A percentile compares a stretch with the other conserved stretches of the same genome.
Conservation (phyloP, 2,888 invertebrate genomes). For the Iselma pallidipennis region DNA sequence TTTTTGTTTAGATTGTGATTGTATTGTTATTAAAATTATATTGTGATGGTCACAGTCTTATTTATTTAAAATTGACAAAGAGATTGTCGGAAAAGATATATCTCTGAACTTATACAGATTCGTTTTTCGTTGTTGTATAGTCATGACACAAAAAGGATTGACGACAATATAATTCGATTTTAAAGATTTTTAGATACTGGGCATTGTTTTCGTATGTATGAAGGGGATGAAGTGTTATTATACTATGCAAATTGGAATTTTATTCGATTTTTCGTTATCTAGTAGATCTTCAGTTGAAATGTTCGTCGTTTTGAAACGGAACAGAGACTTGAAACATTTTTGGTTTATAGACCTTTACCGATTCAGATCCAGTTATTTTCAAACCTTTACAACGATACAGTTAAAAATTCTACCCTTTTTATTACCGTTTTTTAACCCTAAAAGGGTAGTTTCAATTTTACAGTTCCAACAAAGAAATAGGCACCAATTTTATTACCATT, state of each 20-base stretch:
- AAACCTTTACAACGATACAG: too few species aligned
- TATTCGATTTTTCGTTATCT: background rate
- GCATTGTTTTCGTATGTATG: slow-evolving; percentile 17
- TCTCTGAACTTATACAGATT: slow-evolving; percentile 32
- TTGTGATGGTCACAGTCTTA: slow-evolving; percentile 28
- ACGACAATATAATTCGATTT: slow-evolving; percentile 34
- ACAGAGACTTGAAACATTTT: too few species aligned
- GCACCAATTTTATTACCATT: too few species aligned
- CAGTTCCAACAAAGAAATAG: too few species aligned
- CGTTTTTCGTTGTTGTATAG: background rate
- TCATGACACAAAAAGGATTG: slow-evolving; percentile 27
- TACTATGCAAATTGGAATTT: slow-evolving; percentile 21
- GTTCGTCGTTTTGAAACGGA: background rate
- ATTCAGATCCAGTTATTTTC: too few species aligned
- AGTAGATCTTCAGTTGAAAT: background rate
- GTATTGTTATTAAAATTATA: slow-evolving; percentile 6
- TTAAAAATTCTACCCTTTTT: too few species aligned
- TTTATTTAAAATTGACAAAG: background rate
- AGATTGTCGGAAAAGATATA: slow-evolving; percentile 27
- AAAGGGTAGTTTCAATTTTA: too few species aligned
- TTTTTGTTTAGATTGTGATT: slow-evolving; percentile 22
- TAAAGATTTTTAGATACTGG: slow-evolving; percentile 32
- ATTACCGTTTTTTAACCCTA: too few species aligned
- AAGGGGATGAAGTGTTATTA: slow-evolving; percentile 8
- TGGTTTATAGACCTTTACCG: too few species aligned